A percentile compares a stretch with the other conserved stretches of the same genome.
Conservation (phyloP, 37 sponge, comb jelly and placozoan genomes). For the Mnemiopsis leidyi region DNA sequence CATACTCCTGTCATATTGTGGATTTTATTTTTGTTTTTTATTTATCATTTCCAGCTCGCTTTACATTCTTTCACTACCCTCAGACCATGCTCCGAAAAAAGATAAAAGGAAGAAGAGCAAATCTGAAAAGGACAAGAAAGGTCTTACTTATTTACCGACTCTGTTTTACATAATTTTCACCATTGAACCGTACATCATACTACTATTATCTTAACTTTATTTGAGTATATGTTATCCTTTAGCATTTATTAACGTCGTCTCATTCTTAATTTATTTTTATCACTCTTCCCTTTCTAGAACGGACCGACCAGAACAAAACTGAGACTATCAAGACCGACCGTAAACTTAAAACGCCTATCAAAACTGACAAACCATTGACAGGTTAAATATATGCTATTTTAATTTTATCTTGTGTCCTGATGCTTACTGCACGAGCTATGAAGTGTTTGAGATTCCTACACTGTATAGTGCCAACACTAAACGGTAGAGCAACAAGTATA, state of each 20-base stretch:
- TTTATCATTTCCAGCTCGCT: no score
- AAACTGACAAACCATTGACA: neutral
- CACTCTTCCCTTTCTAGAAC: neutral
- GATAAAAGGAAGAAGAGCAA: neutral
- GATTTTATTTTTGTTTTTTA: no score
- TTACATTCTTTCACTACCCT: neutral
- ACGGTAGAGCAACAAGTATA: no score
- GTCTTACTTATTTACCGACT: no score
- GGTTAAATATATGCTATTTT: no score
- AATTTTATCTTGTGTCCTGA: no score
- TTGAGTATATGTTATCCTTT: neutral
- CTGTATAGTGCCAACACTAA: no score
- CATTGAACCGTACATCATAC: no score
- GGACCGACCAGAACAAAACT: neutral
- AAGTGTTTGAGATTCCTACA: no score
- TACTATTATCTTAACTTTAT: neutral
- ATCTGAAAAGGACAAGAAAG: neutral
- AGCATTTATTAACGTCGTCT: neutral
- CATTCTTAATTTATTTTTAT: neutral
- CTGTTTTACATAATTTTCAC: no score
- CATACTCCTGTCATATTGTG: no score
- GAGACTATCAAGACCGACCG: neutral
- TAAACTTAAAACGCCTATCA: neutral
- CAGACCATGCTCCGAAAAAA: neutral
- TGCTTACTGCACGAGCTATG: no score